Evolutionary conservation across 2,888 invertebrate species (phyloP), one percentile per base, ranked within the genome.

Genomic region (Diarsia mendica): DNA sequence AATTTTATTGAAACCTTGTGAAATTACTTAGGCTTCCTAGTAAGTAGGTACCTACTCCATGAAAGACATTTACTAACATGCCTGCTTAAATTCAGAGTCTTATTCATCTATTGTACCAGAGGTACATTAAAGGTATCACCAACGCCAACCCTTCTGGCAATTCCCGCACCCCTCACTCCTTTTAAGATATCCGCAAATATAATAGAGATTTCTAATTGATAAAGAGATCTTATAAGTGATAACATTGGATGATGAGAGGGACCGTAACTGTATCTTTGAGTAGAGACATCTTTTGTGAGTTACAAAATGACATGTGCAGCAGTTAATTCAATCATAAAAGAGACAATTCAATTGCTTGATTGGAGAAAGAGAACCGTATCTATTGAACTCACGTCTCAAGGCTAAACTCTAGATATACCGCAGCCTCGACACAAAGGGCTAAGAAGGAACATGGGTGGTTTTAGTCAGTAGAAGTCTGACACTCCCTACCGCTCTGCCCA

Each of bases 131-230:
- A 83, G 75, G 71, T 75, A 79, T 83, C 61, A 83, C 66, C 60
- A 51, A 63, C 83, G 71, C 81, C 63, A 83, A 79, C 76, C 75
- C 81, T 76, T 75, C 65, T 58, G 70, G 73, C 76, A 73, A 58
- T 67, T 39, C 68, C 39, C 63, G 39, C 77, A 77, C 85, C 85
- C 85, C 76, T 77, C 70, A 61, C 65, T 78, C 72, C 68, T 79
- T 79, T 75, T 79, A 72, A 83, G 79, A 83, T 53, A 81, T 69
- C 77, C 73, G 33, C 63, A 74, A 72, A 79, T 83, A 79, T 79
- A 82, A 85, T 84, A 77, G 77, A 84, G 75, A 84, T 74, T 76
- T 76, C 72, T 82, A 82, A 80, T 82, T 82, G 77, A 80, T 75
- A 86, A 80, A 84, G 73, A 77, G 73, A 73, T 81, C 77, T 69